These are phyloP conservation scores for Balanococcus diminutus DNA, from an alignment of 2,888 invertebrate species.

Conservation along the genomic window DNA sequence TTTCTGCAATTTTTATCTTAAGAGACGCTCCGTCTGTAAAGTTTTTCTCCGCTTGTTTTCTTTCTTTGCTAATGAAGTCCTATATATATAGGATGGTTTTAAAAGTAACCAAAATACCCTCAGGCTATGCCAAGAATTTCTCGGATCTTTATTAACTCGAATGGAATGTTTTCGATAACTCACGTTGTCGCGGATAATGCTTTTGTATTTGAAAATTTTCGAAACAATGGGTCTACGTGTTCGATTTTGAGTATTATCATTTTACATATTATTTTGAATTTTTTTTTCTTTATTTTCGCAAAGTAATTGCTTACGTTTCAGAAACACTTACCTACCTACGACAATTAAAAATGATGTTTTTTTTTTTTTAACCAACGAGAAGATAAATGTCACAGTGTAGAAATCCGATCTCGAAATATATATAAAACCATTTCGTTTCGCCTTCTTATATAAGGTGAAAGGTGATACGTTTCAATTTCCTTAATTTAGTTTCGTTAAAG, in stretches of 20 bases:
- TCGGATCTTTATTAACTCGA: not conserved
- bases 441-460: not conserved
- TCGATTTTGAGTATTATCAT: no score
- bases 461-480: slow-evolving; percentile 8
- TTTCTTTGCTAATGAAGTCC: not conserved
- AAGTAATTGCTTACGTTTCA: not conserved
- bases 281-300: no score
- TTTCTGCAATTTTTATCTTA: not conserved
- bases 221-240: no score
- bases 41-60: not conserved
- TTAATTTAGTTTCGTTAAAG: slow-evolving; percentile 7
- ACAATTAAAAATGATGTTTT: not conserved
- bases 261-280: no score
- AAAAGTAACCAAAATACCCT: not conserved
- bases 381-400: not conserved
- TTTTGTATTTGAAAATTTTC: no score
- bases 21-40: not conserved
- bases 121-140: not conserved
- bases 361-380: not conserved
- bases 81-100: not conserved
- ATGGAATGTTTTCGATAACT: no score
- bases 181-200: no score
- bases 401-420: not conserved
- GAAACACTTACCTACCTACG: no score
- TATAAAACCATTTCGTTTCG: not conserved